Conservation (phyloP, 2,797 vertebrate species). For the Distichodus sexfasciatus region DNA sequence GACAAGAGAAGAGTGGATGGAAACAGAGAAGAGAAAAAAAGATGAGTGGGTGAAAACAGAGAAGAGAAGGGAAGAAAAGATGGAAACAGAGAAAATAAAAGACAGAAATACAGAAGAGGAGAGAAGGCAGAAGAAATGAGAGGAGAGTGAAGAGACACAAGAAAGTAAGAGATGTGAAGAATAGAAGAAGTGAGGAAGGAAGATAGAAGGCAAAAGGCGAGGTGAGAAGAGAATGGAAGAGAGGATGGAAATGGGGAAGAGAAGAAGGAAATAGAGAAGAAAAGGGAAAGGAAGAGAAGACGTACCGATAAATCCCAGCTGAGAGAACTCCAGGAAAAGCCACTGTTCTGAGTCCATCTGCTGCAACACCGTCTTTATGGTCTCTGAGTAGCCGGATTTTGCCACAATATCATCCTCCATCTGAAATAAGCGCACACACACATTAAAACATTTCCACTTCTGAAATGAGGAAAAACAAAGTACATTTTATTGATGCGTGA, state of each 20-base stretch:
- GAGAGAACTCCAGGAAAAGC: slow-evolving; percentile 87
- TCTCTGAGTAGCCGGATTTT: slow-evolving; percentile 71
- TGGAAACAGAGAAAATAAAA: neutral
- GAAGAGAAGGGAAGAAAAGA: neutral
- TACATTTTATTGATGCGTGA: too few species aligned
- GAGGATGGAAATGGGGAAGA: neutral
- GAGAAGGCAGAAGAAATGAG: neutral
- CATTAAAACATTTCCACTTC: slow-evolving; percentile 1
- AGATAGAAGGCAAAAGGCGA: neutral
- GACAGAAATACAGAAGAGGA: neutral
- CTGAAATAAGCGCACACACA: slow-evolving; percentile 56
- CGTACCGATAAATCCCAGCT: slow-evolving; percentile 91
- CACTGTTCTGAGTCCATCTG: slow-evolving; percentile 68
- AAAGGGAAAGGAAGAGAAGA: neutral
- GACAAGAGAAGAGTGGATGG: too few species aligned
- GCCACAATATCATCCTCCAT: slow-evolving; percentile 90
- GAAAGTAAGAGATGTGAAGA: neutral
- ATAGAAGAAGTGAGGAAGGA: neutral
- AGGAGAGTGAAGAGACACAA: too few species aligned
- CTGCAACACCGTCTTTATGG: slow-evolving; percentile 69
- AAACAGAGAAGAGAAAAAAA: neutral
- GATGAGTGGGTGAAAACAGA: too few species aligned
- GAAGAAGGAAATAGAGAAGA: neutral
- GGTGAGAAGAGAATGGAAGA: neutral
- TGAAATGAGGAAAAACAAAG: too few species aligned